Percentiles rank a stretch among this genome's conserved stretches.
Evolutionary conservation across 2,113 vertebrate species (phyloP).

Genomic region (Atrichornis clamosus): DNA sequence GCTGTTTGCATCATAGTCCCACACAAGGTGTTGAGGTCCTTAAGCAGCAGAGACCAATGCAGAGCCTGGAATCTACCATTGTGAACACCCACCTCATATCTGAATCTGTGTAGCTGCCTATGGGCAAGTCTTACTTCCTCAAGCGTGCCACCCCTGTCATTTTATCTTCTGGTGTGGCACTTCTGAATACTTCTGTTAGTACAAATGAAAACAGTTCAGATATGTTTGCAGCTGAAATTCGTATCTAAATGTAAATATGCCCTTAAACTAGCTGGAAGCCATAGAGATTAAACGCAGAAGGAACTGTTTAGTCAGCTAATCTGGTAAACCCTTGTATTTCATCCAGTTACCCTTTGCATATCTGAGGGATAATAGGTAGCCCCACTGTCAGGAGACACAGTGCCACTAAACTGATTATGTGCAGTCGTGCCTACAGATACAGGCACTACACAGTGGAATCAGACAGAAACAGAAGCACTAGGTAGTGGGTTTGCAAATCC

Average conservation of each 20-base stretch:
- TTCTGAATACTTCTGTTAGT: neutral
- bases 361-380: neutral
- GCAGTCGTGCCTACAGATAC: neutral
- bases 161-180: neutral
- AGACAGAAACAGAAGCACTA: neutral
- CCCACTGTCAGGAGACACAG: neutral
- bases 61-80: neutral
- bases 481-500: neutral
- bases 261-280: neutral
- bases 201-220: neutral
- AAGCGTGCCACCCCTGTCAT: neutral
- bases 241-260: conserved; percentile 28
- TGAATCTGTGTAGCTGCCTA: neutral
- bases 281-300: neutral
- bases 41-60: neutral
- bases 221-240: neutral
- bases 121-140: neutral
- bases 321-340: neutral
- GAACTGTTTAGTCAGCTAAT: conserved; percentile 16
- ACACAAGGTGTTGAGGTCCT: neutral
- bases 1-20: neutral
- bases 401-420: neutral
- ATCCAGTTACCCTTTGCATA: neutral
- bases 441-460: neutral
- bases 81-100: neutral